Base-by-base conservation (phyloP, 2,113 vertebrate species). In the Grantiella picta region DNA sequence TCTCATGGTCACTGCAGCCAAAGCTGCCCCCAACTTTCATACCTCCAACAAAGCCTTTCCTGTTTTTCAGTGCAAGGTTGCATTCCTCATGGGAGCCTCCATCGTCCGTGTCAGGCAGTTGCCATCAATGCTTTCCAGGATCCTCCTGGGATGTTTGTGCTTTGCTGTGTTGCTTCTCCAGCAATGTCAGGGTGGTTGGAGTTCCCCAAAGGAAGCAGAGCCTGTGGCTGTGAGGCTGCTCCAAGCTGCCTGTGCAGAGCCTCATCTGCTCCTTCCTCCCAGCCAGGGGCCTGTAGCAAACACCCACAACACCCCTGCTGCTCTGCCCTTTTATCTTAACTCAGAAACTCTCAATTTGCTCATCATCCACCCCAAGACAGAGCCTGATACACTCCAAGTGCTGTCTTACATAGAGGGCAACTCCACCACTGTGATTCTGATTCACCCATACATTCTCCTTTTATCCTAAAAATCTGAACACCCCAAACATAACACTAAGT, bases 31-130 rank as follows among this genome's bases (percentile, higher is more conserved):
- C 42, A 57, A 1, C 15, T 15, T 27, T 53, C 68, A 31, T 22
- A 53, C 2, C 10, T 61, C 44, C 64, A 59, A 22, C 29, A 33
- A 47, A 15, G 4, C 77, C 4, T 9, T 80, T 27, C 10, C 20
- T 20, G 33, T 45, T 3, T 31, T 35, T 56, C 24, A 45, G 10
- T 31, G 22, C 10, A 11, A 36, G 28, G 28, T 22, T 1, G 0
- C 33, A 36, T 50, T 61, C 73, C 25, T 50, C 38, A 10, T 38
- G 57, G 15, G 35, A 49, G 15, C 36, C 36, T 42, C 50, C 12
- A 7, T 17, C n/a, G 4, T 11, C 45, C 2, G 1, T 22, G 31
- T 15, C 9, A 56, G 31, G 7, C 12, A 22, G 10, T 0, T 31
- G 27, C 54, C 61, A 25, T 8, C 38, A 18, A 0, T 15, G 15